Percentiles rank a stretch among this genome's conserved stretches.
phyloP scores from a whole-genome alignment of 2,113 vertebrate genomes.

The Oncorhynchus tshawytscha region DNA sequence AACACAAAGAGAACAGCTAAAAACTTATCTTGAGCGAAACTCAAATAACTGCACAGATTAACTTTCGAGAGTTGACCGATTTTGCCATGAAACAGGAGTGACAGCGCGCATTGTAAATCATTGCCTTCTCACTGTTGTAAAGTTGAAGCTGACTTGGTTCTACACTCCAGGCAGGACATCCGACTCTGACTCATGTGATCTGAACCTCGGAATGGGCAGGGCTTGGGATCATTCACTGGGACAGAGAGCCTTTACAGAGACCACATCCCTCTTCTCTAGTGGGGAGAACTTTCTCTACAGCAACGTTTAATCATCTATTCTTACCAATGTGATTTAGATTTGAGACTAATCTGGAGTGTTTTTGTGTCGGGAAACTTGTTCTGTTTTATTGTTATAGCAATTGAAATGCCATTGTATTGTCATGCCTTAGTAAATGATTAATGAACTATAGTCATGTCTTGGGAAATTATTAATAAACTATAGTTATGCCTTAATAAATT shows the following conservation, averaged over 20 bases:
- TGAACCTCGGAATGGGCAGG: background rate
- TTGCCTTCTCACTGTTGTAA: conserved; percentile 1
- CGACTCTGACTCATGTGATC: background rate
- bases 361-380: too few relatives aligned
- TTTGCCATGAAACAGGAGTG: background rate
- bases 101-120: conserved; percentile 2
- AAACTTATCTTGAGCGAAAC: background rate
- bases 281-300: background rate
- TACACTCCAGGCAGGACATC: too few relatives aligned
- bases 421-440: too few relatives aligned
- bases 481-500: too few relatives aligned
- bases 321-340: too few relatives aligned
- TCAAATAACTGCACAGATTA: background rate
- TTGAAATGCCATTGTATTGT: too few relatives aligned
- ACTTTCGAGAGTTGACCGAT: background rate
- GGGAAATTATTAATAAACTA: too few relatives aligned
- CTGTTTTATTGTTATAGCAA: too few relatives aligned
- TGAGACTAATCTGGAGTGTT: too few relatives aligned
- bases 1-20: background rate
- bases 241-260: background rate
- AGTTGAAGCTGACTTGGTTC: background rate
- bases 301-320: too few relatives aligned
- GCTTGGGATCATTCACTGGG: conserved; percentile 6
- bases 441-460: too few relatives aligned
- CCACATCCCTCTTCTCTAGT: background rate